Percentiles rank a stretch among this genome's conserved stretches.
These are phyloP conservation scores for Ferdinandea cuprea DNA, from an alignment of 2,888 invertebrate genomes.

Conservation along the genomic window DNA sequence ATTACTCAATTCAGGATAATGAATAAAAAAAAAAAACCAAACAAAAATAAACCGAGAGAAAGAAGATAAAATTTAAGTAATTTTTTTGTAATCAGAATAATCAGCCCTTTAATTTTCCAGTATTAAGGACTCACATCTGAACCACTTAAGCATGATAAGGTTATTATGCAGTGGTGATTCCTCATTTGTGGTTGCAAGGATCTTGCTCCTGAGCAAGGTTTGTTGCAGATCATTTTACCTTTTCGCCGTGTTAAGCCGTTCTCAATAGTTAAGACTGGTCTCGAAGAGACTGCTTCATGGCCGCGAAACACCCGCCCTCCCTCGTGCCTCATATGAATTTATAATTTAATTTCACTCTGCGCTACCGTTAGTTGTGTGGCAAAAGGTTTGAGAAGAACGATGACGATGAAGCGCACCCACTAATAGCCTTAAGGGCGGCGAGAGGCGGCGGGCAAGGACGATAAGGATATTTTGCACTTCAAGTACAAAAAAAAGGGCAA, in stretches of 20 bases:
- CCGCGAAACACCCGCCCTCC: neutral
- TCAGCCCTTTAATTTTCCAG: conserved; percentile 55
- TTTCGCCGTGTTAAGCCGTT: conserved; percentile 40
- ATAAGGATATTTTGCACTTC: conserved; percentile 66
- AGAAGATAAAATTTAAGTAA: neutral
- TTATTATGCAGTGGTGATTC: conserved; percentile 43
- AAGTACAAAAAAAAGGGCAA: conserved; percentile 66
- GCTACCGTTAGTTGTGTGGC: conserved; percentile 44
- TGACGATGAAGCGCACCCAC: conserved; percentile 3
- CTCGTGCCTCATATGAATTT: conserved; percentile 43
- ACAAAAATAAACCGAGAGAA: conserved; percentile 3
- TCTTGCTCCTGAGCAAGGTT: too few species aligned
- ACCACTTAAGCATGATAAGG: conserved; percentile 40
- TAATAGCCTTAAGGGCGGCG: conserved; percentile 53
- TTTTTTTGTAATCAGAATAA: conserved; percentile 50
- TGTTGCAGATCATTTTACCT: conserved; percentile 35
- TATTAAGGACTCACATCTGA: conserved; percentile 36
- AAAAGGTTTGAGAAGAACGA: conserved; percentile 12
- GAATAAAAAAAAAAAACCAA: conserved; percentile 44
- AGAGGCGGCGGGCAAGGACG: conserved; percentile 10
- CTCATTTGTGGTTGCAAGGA: neutral
- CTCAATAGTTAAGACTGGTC: conserved; percentile 20
- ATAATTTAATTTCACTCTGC: conserved; percentile 63
- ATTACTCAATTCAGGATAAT: conserved; percentile 66
- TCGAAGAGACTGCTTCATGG: conserved; percentile 24